Conservation (phyloP, 2,797 vertebrate species). For the Melanotaenia trifasciata region DNA sequence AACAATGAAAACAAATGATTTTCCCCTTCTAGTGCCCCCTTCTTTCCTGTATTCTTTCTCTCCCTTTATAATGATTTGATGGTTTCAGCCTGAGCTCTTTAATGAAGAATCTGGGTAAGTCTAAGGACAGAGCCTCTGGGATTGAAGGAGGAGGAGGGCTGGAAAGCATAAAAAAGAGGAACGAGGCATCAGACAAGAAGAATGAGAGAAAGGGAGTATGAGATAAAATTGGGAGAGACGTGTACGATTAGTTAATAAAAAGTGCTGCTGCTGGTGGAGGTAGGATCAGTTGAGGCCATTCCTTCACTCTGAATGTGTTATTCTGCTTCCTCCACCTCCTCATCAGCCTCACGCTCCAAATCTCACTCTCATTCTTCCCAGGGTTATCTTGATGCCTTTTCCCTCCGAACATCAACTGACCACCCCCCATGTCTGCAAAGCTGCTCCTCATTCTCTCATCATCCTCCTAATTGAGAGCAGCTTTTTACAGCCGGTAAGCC, state of each 20-base stretch:
- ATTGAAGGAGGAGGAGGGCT: slow-evolving; percentile 27
- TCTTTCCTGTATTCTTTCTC: slow-evolving; percentile 33
- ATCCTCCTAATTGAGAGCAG: slow-evolving; percentile 58
- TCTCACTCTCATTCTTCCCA: slow-evolving; percentile 9
- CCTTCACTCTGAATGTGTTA: slow-evolving; percentile 5
- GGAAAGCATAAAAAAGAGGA: slow-evolving; percentile 34
- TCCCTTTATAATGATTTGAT: slow-evolving; percentile 67
- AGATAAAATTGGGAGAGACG: slow-evolving; percentile 41
- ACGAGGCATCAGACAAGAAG: slow-evolving; percentile 33
- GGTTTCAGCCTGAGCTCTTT: slow-evolving; percentile 70
- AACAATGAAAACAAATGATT: slow-evolving; percentile 48
- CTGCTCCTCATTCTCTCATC: slow-evolving; percentile 51
- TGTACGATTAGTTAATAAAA: slow-evolving; percentile 31
- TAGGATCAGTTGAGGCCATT: slow-evolving; percentile 32
- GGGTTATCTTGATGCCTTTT: slow-evolving; percentile 20
- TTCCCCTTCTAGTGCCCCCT: slow-evolving; percentile 43
- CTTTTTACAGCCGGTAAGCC: slow-evolving; percentile 43
- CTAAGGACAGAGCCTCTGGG: slow-evolving; percentile 72
- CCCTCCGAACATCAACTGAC: slow-evolving; percentile 41
- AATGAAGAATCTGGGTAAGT: slow-evolving; percentile 77
- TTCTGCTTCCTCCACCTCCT: neutral
- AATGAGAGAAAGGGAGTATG: slow-evolving; percentile 33
- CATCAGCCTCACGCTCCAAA: slow-evolving; percentile 1
- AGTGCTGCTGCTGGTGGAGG: slow-evolving; percentile 30
- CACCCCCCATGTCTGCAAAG: slow-evolving; percentile 39